Conservation (phyloP, 2,113 vertebrate species). For the Sterrhoptilus dennistouni region DNA sequence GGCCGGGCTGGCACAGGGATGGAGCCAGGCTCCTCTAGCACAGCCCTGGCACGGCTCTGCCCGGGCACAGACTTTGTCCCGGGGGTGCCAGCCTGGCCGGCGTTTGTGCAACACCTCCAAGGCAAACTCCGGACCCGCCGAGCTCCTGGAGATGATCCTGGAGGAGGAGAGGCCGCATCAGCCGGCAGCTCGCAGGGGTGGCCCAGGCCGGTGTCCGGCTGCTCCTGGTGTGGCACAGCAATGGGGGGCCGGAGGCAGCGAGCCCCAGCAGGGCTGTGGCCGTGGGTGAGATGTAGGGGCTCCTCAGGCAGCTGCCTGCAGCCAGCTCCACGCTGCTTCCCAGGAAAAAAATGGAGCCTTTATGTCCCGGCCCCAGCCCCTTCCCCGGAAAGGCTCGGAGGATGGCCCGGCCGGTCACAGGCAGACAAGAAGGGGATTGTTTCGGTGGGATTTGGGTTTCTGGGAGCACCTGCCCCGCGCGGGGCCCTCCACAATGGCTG, state of each 20-base stretch:
- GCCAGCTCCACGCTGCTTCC: not conserved
- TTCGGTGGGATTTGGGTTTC: constrained; percentile 21
- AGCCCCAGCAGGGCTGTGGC: not conserved
- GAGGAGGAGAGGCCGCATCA: not conserved
- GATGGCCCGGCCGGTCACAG: constrained; percentile 1
- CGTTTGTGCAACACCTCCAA: not conserved
- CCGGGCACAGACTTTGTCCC: constrained; percentile 8
- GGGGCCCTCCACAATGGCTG: constrained; percentile 52
- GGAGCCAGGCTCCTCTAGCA: not conserved
- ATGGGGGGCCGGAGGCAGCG: not conserved
- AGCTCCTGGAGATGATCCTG: not conserved
- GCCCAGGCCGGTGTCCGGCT: fast-evolving
- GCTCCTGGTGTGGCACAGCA: not conserved
- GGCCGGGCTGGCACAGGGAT: not conserved
- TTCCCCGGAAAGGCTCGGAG: constrained; percentile 37
- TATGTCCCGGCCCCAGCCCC: constrained; percentile 1
- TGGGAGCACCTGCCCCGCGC: constrained; percentile 59
- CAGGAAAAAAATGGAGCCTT: constrained; percentile 57
- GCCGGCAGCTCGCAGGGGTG: fast-evolving
- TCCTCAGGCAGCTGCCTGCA: constrained; percentile 9
- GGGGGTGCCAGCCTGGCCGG: not conserved
- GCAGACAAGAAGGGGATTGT: constrained; percentile 66
- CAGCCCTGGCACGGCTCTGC: not conserved
- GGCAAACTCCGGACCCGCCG: not conserved
- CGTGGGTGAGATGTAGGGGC: not conserved